phyloP scores from a whole-genome alignment of 2,888 invertebrate genomes.

The Aspidiotus rigidus region DNA sequence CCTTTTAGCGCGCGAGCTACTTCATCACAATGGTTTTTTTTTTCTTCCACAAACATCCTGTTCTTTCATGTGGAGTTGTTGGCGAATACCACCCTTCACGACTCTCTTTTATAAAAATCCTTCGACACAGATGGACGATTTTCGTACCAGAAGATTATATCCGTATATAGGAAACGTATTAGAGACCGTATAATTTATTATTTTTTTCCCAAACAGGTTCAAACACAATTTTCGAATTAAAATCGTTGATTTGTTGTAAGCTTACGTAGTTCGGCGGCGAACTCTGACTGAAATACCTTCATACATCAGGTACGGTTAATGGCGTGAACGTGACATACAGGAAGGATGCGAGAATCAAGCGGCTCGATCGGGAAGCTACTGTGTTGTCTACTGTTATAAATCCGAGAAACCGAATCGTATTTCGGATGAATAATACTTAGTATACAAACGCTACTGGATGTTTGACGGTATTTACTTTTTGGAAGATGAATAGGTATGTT shows the following conservation, averaged over 20 bases:
- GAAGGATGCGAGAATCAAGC: background rate
- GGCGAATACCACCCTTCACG: slow-evolving; percentile 22
- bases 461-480: too few relatives aligned
- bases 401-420: too few relatives aligned
- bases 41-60: slow-evolving; percentile 32
- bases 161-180: slow-evolving; percentile 29
- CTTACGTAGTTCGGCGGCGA: background rate
- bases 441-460: too few relatives aligned
- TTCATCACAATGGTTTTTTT: slow-evolving; percentile 16
- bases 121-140: slow-evolving; percentile 20
- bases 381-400: too few relatives aligned
- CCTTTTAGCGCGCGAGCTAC: background rate
- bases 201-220: background rate
- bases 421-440: too few relatives aligned
- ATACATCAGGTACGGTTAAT: too few relatives aligned
- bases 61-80: slow-evolving; percentile 20
- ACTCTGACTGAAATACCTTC: background rate
- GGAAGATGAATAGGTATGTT: too few relatives aligned
- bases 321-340: slow-evolving; percentile 4
- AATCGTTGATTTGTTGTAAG: background rate
- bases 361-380: too few relatives aligned
- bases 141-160: slow-evolving; percentile 4
- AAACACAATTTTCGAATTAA: background rate
- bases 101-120: slow-evolving; percentile 5
- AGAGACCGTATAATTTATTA: slow-evolving; percentile 12